A percentile compares a stretch with the other conserved stretches of the same genome.
phyloP scores from a whole-genome alignment of 2,888 invertebrate species.

The Pinctada fucata region DNA sequence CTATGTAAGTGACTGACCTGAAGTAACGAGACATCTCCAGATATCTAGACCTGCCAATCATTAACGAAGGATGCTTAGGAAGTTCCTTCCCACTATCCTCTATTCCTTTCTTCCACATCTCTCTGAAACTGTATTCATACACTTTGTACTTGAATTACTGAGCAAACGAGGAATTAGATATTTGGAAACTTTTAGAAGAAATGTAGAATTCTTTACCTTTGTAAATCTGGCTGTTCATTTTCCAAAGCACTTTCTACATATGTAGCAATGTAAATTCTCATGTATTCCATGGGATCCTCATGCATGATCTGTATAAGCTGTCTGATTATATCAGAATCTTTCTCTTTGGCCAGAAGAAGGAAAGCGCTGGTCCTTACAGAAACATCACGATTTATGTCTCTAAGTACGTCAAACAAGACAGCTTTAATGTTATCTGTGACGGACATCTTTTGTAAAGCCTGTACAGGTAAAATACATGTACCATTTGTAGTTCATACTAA shows the following conservation, averaged over 20 bases:
- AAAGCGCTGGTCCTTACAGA: constrained; percentile 46
- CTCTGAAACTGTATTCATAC: constrained; percentile 16
- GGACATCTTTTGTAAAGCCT: constrained; percentile 22
- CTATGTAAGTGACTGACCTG: constrained; percentile 15
- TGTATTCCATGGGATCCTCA: constrained; percentile 37
- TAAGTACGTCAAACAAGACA: constrained; percentile 4
- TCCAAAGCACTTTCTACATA: constrained; percentile 46
- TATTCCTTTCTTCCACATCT: constrained; percentile 24
- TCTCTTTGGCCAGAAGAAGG: constrained; percentile 43
- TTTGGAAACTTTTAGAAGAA: too few relatives aligned
- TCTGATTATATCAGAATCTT: constrained; percentile 34
- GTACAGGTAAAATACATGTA: not conserved
- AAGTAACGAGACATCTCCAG: constrained; percentile 40
- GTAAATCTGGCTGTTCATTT: constrained; percentile 45
- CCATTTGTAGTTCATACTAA: not conserved
- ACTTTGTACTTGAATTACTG: too few relatives aligned
- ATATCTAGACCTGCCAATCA: constrained; percentile 22
- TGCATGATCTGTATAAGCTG: constrained; percentile 36
- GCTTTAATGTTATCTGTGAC: constrained; percentile 14
- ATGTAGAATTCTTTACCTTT: not conserved
- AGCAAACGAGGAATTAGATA: too few relatives aligned
- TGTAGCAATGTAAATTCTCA: constrained; percentile 51
- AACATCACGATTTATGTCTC: constrained; percentile 14
- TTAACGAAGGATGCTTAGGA: not conserved
- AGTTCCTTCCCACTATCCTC: constrained; percentile 26